These are phyloP conservation scores for Ernsta delagoae DNA, from an alignment of 2,888 invertebrate genomes.

Conservation along the genomic window DNA sequence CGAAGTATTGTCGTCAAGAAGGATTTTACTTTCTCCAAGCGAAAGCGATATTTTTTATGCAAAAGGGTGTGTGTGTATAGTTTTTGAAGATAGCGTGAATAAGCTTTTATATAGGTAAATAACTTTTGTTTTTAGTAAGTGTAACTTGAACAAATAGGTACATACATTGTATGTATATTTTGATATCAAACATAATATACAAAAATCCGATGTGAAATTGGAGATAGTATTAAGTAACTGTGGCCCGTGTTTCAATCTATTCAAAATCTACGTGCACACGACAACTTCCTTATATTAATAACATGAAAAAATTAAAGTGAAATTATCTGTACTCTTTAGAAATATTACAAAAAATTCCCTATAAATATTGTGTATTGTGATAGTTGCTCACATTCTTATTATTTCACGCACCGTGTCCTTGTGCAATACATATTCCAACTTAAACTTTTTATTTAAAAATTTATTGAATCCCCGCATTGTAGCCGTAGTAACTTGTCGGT, in stretches of 20 bases:
- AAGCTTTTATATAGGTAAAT: not conserved
- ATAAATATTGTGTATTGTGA: slow-evolving; percentile 21
- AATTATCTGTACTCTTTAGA: too few relatives aligned
- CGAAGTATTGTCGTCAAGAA: slow-evolving; percentile 29
- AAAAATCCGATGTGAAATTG: too few relatives aligned
- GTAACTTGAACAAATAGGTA: not conserved
- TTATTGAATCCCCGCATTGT: slow-evolving; percentile 40
- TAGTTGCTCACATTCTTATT: slow-evolving; percentile 19
- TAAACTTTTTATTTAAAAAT: slow-evolving; percentile 37
- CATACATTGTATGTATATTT: too few relatives aligned
- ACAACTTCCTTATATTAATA: too few relatives aligned
- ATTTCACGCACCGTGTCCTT: slow-evolving; percentile 22
- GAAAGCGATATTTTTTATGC: slow-evolving; percentile 43
- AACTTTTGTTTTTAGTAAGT: not conserved
- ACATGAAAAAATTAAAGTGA: too few relatives aligned
- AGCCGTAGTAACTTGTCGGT: slow-evolving; percentile 43
- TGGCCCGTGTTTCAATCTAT: too few relatives aligned
- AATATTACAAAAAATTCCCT: not conserved
- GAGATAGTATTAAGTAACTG: too few relatives aligned
- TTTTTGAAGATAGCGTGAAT: not conserved
- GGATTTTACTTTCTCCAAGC: slow-evolving; percentile 43
- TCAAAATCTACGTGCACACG: too few relatives aligned
- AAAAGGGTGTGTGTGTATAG: slow-evolving; percentile 28
- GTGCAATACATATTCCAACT: slow-evolving; percentile 22
- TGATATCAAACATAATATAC: too few relatives aligned